Conservation (phyloP, 2,888 invertebrate species). For the Iphiclides podalirius region DNA sequence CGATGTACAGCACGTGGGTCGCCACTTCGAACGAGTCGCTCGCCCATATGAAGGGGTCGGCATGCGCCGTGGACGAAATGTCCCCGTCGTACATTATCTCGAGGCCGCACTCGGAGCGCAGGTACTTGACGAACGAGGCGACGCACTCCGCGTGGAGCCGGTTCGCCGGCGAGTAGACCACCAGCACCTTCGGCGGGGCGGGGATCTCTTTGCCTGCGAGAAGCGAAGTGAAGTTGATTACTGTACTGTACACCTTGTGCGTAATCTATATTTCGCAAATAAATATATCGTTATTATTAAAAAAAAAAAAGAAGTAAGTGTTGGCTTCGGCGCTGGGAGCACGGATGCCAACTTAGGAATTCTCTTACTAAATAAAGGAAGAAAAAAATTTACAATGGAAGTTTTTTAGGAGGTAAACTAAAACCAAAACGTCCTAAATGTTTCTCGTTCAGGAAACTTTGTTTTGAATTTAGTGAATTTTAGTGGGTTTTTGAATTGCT, state of each 20-base stretch:
- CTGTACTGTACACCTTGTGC: background rate
- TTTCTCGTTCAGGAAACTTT: too few relatives aligned
- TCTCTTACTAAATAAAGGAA: too few relatives aligned
- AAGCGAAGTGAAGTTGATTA: background rate
- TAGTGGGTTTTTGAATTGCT: too few relatives aligned
- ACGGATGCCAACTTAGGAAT: too few relatives aligned
- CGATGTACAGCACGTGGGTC: constrained; percentile 60
- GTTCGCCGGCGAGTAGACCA: constrained; percentile 59
- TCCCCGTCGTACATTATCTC: constrained; percentile 65
- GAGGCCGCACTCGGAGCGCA: constrained; percentile 61
- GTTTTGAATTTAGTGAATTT: too few relatives aligned
- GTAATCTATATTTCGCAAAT: background rate
- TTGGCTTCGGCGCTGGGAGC: too few relatives aligned
- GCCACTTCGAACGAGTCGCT: constrained; percentile 54
- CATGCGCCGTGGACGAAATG: constrained; percentile 51
- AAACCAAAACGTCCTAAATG: too few relatives aligned
- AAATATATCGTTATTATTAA: too few relatives aligned
- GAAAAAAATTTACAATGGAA: too few relatives aligned
- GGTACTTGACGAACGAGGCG: constrained; percentile 54
- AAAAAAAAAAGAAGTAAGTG: constrained; percentile 3
- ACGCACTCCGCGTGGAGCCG: constrained; percentile 67
- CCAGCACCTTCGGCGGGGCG: constrained; percentile 60
- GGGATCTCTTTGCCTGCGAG: constrained; percentile 53
- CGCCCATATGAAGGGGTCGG: constrained; percentile 66
- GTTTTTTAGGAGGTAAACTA: too few relatives aligned